Evolutionary conservation across 2,797 vertebrate genomes (phyloP).

Genomic region (Catharus ustulatus): DNA sequence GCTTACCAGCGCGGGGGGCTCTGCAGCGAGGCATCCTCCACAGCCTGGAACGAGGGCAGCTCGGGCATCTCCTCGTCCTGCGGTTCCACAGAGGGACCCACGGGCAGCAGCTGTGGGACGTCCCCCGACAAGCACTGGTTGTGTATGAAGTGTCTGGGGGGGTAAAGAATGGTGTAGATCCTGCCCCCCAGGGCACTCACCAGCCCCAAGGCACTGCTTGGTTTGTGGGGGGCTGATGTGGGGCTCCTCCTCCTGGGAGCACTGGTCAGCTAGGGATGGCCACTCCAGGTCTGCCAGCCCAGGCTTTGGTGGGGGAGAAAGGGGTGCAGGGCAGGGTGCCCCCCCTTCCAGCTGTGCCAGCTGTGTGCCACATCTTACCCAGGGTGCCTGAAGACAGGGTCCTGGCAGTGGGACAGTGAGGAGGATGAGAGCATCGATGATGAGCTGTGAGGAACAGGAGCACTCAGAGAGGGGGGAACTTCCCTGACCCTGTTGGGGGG

Average conservation of each 20-base stretch:
- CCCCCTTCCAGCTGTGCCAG: neutral
- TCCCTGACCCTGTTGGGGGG: rapidly evolving
- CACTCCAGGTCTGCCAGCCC: neutral
- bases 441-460: neutral
- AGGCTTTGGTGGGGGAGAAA: rapidly evolving
- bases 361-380: neutral
- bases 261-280: neutral
- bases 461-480: neutral
- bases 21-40: neutral
- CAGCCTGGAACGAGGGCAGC: rapidly evolving
- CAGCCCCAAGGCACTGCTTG: neutral
- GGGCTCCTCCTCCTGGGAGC: neutral
- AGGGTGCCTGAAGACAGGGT: neutral
- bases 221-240: neutral
- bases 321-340: neutral
- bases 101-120: neutral
- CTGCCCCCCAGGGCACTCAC: no score
- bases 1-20: constrained; percentile 28
- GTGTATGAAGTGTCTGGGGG: constrained; percentile 4
- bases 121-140: neutral
- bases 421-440: neutral
- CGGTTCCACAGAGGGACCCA: neutral
- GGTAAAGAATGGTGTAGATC: rapidly evolving
- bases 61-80: constrained; percentile 34
- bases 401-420: neutral